phyloP scores from a whole-genome alignment of 1,140 invertebrate genomes.

The Globodera rostochiensis region DNA sequence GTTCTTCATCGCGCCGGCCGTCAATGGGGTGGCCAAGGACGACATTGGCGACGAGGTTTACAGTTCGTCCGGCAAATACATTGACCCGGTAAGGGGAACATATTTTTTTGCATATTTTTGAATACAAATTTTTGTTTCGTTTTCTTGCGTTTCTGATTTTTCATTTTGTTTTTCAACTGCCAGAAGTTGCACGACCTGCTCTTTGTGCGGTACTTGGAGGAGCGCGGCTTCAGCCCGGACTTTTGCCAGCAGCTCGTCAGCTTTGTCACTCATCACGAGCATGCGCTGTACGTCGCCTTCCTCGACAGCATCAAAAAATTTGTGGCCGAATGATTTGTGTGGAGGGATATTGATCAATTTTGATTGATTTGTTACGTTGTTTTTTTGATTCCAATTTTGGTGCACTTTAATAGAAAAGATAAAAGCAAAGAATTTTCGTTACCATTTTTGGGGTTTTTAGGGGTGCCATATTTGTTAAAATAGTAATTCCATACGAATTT shows the following conservation, averaged over 20 bases:
- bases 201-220: conserved; percentile 63
- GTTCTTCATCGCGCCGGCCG: conserved; percentile 62
- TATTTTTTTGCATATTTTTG: conserved; percentile 7
- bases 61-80: conserved; percentile 62
- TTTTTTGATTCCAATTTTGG: conserved; percentile 1
- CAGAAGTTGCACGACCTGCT: conserved; percentile 62
- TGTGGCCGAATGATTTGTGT: conserved; percentile 25
- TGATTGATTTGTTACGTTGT: not conserved
- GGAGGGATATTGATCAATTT: too few species aligned
- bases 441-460: too few species aligned
- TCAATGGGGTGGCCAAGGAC: conserved; percentile 48
- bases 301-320: conserved; percentile 58
- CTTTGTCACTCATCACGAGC: conserved; percentile 56
- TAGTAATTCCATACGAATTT: too few species aligned
- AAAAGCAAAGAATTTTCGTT: not conserved
- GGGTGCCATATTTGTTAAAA: too few species aligned
- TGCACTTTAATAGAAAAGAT: conserved; percentile 7
- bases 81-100: conserved; percentile 49
- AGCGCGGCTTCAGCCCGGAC: conserved; percentile 57
- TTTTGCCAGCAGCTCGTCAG: conserved; percentile 57
- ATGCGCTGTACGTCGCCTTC: conserved; percentile 56
- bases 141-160: not conserved
- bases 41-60: conserved; percentile 58
- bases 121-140: not conserved
- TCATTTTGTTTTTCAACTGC: not conserved